These are phyloP conservation scores for Sarcophaga peregrina DNA, from an alignment of 1,140 invertebrate genomes.

Conservation along the genomic window DNA sequence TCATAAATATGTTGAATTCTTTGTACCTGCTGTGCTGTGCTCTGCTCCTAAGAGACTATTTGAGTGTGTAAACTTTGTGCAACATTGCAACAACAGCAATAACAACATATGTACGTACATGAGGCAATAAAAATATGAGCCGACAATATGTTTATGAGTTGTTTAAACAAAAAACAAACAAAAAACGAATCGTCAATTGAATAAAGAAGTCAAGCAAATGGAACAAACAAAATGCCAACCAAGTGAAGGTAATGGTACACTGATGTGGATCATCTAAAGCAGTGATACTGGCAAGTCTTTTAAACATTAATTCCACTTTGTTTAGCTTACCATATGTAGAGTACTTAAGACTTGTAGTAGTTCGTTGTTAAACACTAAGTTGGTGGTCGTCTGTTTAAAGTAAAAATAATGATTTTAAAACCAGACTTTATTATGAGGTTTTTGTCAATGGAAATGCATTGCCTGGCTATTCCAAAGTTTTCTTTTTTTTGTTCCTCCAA, in stretches of 20 bases:
- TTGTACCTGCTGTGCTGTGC: conserved; percentile 37
- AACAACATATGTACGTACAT: not conserved
- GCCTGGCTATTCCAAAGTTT: no score
- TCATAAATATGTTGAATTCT: conserved; percentile 33
- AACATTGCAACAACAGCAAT: not conserved
- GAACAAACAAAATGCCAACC: no score
- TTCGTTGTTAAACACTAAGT: not conserved
- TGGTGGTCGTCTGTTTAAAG: not conserved
- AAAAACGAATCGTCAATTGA: not conserved
- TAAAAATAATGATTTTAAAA: not conserved
- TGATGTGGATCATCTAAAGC: not conserved
- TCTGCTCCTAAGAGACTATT: not conserved
- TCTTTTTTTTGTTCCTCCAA: not conserved
- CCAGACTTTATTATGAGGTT: not conserved
- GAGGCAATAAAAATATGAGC: conserved; percentile 6
- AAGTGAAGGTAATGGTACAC: not conserved
- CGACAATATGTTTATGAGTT: conserved; percentile 22
- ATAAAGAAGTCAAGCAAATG: no score
- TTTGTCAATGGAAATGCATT: conserved; percentile 26
- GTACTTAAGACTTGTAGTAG: not conserved
- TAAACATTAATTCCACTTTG: not conserved
- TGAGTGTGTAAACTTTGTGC: not conserved
- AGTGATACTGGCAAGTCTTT: not conserved
- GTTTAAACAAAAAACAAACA: conserved; percentile 3
- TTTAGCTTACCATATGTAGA: not conserved